Evolutionary conservation across 2,888 invertebrate genomes (phyloP), one percentile per base, ranked within the genome.

Genomic region (Spicauda simplicius): DNA sequence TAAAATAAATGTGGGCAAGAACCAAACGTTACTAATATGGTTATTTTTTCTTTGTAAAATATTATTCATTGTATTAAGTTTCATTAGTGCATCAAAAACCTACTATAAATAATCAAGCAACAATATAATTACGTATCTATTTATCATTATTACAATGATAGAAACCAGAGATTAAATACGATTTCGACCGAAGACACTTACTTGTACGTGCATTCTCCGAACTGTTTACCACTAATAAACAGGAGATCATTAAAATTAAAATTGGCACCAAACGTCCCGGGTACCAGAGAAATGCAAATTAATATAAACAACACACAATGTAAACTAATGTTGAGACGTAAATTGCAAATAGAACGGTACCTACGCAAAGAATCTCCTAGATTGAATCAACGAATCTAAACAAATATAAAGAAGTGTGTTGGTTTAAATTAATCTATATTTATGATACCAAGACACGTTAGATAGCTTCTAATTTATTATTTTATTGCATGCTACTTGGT

Each of bases 401-500:
- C 41, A 14, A 14, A 41, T 41, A 41, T 3, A 41, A 14, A 14
- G 41, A 10, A 4, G 20, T 53, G 33, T 61, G 41, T 62, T 53
- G n/a, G 16, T 62, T 61, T 62, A 54, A 54, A 52, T 14, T 62
- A n/a, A 20, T 37, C 37, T 54, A 16, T 41, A 41, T 41, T 41
- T 41, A 41, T 14, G 12, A 41, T 41, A 11, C 45, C 16, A 41
- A 25, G 45, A 37, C 30, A 48, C 45, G 48, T 48, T 19, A 62
- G 56, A 55, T 48, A 55, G 63, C 55, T 56, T 48, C 30, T 63
- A 56, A 56, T 63, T 37, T 56, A 41, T 57, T 41, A 19, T 63
- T 63, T 63, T 63, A 63, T 56, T 48, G 55, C 45, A 48, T 55
- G 55, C 48, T 3, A 56, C 48, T 58, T 20, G 58, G 41, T 41